Evolutionary conservation across 2,888 invertebrate species (phyloP).

Genomic region (Cosmopolites sordidus): DNA sequence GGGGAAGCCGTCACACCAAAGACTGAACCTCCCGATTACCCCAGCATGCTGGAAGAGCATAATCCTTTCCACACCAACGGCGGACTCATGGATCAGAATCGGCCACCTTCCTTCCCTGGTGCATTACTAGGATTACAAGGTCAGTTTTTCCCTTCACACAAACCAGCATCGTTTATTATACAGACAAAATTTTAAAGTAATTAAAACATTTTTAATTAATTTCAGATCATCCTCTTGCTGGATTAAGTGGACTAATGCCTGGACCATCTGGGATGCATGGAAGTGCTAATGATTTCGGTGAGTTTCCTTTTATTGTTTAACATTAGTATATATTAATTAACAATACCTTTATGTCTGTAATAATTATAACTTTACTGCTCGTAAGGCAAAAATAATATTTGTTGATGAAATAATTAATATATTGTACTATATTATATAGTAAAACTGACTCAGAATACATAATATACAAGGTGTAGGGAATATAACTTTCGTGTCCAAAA

Average conservation of each 20-base stretch:
- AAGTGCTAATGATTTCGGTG: conserved; percentile 67
- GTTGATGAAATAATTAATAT: too few species aligned
- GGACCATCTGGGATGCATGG: conserved; percentile 82
- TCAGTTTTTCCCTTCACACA: conserved; percentile 47
- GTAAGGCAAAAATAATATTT: too few species aligned
- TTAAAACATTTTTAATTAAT: neutral
- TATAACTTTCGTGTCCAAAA: too few species aligned
- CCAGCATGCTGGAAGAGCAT: conserved; percentile 57
- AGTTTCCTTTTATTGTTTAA: conserved; percentile 31
- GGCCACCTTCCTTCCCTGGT: conserved; percentile 73
- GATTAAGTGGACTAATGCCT: conserved; percentile 65
- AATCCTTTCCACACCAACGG: conserved; percentile 59
- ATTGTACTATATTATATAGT: too few species aligned
- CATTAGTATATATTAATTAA: neutral
- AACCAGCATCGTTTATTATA: too few species aligned
- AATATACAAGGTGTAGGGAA: too few species aligned
- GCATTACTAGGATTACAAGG: conserved; percentile 78
- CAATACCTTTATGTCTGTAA: too few species aligned
- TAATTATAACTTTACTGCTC: too few species aligned
- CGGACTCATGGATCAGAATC: conserved; percentile 59
- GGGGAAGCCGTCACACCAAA: conserved; percentile 64
- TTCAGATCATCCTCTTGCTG: conserved; percentile 37
- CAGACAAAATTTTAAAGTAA: too few species aligned
- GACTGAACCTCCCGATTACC: conserved; percentile 70
- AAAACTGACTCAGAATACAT: too few species aligned